Base-by-base conservation (phyloP, 1,140 invertebrate species). In the Drosophila ohnishii region DNA sequence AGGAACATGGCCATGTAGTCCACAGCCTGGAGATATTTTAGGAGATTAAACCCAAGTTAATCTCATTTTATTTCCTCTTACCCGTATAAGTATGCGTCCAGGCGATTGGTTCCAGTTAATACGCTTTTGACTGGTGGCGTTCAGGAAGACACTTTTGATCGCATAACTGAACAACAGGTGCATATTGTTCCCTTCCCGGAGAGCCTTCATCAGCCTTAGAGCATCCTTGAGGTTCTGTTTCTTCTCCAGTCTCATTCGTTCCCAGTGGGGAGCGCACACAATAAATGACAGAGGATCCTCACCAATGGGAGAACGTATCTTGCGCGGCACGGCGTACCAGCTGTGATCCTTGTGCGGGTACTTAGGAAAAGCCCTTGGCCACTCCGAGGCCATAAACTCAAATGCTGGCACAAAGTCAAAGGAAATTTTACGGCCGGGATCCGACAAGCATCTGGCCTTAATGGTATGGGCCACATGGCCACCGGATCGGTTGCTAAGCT, bases 391-490 rank as follows among this genome's bases (percentile, higher is more conserved):
- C 2, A n/a, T 1, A 10, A 84, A 84, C 25, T 59, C 61, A 35
- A 84, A 83, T 1, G 70, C 76, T 10, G 76, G 80, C 57, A 84
- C 80, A 66, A 82, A 84, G 55, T 84, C 80, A 45, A 84, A 84
- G 5, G 35, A 63, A 11, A 84, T 84, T 11, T 57, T 48, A 2
- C 63, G 76, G 0, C 22, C 8, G 1, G 25, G 40, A 35, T 79
- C 2, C 1, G 28, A 7, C 0, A 16, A 16, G 10, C 65, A 69
- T 5, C 11, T 76, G 10, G 80, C 81, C 37, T 76, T 19, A 22
- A 84, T 44, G 8, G 66, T 83, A 39, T 79, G 76, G 7, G 76
- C 81, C 3, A 83, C 63, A 44, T 63, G 61, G 1, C 76, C 81
- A 6, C 69, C 63, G 1, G 32, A 16, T 13, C 37, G 40, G 16